phyloP scores from a whole-genome alignment of 2,797 vertebrate genomes.

The Oceanodroma leucorhoa region DNA sequence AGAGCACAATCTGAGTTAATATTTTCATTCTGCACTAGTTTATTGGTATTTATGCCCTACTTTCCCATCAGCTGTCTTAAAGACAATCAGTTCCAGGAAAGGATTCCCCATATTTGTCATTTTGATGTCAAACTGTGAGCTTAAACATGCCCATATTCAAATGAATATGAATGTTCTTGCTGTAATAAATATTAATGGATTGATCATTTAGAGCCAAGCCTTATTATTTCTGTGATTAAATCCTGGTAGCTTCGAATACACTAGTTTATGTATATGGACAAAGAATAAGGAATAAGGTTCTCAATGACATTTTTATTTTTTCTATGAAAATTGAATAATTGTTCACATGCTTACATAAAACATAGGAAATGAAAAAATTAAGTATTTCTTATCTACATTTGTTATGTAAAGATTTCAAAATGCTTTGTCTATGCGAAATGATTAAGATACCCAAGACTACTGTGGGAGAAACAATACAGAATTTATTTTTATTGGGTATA shows the following conservation, averaged over 20 bases:
- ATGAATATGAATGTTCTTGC: background rate
- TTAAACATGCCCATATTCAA: background rate
- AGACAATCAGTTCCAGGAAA: background rate
- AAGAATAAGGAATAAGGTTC: background rate
- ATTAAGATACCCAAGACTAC: background rate
- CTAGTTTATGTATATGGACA: background rate
- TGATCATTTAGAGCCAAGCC: background rate
- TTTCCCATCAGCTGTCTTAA: background rate
- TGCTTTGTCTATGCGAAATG: background rate
- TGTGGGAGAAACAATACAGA: background rate
- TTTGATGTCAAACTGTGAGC: background rate
- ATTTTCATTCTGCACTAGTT: background rate
- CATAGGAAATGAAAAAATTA: background rate
- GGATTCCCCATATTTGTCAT: background rate
- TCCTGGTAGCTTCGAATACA: background rate
- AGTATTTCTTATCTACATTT: background rate
- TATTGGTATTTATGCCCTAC: accelerated
- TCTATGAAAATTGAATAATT: background rate
- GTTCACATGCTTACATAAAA: background rate
- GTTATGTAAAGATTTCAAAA: background rate
- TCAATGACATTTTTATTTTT: background rate
- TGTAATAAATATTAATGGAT: background rate
- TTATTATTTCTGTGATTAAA: background rate
- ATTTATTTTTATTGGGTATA: background rate
- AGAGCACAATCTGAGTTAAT: background rate